These are phyloP conservation scores for Cariama cristata DNA, from an alignment of 2,113 vertebrate genomes.

Conservation along the genomic window DNA sequence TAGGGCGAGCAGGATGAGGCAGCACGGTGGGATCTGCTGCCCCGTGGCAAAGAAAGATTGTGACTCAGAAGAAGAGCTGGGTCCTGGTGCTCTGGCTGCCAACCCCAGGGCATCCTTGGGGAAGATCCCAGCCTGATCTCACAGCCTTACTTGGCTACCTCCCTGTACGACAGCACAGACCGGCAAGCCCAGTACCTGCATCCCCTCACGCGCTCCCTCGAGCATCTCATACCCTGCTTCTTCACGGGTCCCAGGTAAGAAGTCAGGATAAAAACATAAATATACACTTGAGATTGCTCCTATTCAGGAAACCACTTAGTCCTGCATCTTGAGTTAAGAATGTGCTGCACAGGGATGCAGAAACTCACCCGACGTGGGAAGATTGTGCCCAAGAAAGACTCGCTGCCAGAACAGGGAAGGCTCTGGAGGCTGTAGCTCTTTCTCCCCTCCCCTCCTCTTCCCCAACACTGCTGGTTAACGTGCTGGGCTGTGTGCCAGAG, in stretches of 20 bases:
- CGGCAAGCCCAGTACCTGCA: background rate
- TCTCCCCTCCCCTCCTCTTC: background rate
- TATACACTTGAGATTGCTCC: background rate
- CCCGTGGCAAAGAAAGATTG: accelerated
- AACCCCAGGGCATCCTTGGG: background rate
- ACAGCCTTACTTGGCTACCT: background rate
- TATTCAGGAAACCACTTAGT: background rate
- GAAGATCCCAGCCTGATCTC: background rate
- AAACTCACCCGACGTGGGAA: accelerated
- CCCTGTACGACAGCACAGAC: background rate
- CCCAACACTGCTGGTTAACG: background rate
- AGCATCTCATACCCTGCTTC: background rate
- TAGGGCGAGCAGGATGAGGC: accelerated
- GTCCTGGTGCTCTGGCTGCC: background rate
- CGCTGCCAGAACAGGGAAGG: accelerated
- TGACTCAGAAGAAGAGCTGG: background rate
- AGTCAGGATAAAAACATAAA: background rate
- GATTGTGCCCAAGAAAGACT: background rate
- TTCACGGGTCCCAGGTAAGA: background rate
- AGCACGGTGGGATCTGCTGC: background rate
- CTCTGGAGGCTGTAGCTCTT: background rate
- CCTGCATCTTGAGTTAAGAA: background rate
- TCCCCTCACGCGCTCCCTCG: accelerated
- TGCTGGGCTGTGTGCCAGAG: slow-evolving; percentile 19
- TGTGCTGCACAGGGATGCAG: background rate